Percentiles rank a stretch among this genome's conserved stretches.
Evolutionary conservation across 2,888 invertebrate species (phyloP).

Genomic region (Cheilosia pagana): DNA sequence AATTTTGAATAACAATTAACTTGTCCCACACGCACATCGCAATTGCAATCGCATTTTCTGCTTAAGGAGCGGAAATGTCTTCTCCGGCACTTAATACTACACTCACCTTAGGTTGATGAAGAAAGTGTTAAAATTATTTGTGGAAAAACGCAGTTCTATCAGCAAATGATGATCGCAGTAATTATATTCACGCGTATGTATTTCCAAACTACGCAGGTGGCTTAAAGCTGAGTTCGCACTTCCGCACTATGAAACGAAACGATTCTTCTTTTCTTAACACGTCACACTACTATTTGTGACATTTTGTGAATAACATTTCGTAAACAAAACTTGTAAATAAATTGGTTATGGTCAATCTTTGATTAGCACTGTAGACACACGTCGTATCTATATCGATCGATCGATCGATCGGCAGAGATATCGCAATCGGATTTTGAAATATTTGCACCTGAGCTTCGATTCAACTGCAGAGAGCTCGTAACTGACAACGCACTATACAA

Average conservation of each 20-base stretch:
- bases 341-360: slow-evolving; percentile 37
- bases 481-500: slow-evolving; percentile 52
- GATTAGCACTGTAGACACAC: slow-evolving; percentile 41
- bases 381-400: slow-evolving; percentile 47
- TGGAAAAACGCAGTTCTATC: slow-evolving; percentile 48
- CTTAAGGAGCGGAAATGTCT: slow-evolving; percentile 13
- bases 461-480: slow-evolving; percentile 9
- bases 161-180: slow-evolving; percentile 45
- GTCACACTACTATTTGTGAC: slow-evolving; percentile 32
- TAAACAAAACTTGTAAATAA: slow-evolving; percentile 42
- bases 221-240: slow-evolving; percentile 49
- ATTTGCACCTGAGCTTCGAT: slow-evolving; percentile 51
- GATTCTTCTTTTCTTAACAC: slow-evolving; percentile 1
- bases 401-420: too few species aligned
- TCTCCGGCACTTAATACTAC: slow-evolving; percentile 18
- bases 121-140: slow-evolving; percentile 44
- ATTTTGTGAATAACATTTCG: slow-evolving; percentile 51
- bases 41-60: neutral
- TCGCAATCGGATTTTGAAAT: slow-evolving; percentile 72
- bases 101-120: slow-evolving; percentile 49
- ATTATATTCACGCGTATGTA: slow-evolving; percentile 64
- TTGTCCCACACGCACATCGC: slow-evolving; percentile 40
- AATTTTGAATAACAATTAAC: slow-evolving; percentile 49
- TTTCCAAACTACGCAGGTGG: slow-evolving; percentile 44
- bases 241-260: slow-evolving; percentile 44